Conservation (phyloP, 2,888 invertebrate genomes). For the Limenitis arthemis region DNA sequence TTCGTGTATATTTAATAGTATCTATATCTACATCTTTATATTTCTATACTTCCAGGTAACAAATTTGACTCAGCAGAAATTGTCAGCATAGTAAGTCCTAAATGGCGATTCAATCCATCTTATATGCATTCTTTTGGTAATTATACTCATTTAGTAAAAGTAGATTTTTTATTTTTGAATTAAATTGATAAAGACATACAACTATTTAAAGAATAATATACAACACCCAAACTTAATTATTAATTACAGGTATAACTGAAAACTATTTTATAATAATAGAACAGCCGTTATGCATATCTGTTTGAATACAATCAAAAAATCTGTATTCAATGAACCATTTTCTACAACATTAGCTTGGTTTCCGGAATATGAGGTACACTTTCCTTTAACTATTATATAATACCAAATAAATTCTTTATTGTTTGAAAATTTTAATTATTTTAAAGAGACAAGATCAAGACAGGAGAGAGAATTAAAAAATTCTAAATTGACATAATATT, state of each 20-base stretch:
- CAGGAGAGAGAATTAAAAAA: too few relatives aligned
- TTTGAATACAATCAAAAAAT: conserved; percentile 5
- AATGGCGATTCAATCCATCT: conserved; percentile 20
- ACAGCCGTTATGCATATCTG: conserved; percentile 84
- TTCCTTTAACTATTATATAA: conserved; percentile 17
- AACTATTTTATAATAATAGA: conserved; percentile 91
- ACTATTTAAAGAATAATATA: too few relatives aligned
- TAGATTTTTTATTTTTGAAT: too few relatives aligned
- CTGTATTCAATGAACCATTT: conserved; percentile 4
- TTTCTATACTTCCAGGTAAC: conserved; percentile 7
- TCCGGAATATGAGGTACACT: conserved; percentile 11
- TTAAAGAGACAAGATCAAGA: too few relatives aligned
- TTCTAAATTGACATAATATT: too few relatives aligned
- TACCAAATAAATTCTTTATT: too few relatives aligned
- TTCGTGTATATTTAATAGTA: too few relatives aligned
- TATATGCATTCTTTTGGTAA: conserved; percentile 25
- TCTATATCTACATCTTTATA: not conserved
- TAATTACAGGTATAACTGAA: conserved; percentile 72
- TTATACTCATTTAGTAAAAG: not conserved
- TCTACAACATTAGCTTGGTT: conserved; percentile 7
- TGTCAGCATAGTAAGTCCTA: conserved; percentile 15
- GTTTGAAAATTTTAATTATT: too few relatives aligned
- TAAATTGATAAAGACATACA: too few relatives aligned
- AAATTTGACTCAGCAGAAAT: conserved; percentile 23
- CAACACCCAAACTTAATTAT: too few relatives aligned